Conservation (phyloP, 1,140 invertebrate genomes). For the Zaprionus taronus region DNA sequence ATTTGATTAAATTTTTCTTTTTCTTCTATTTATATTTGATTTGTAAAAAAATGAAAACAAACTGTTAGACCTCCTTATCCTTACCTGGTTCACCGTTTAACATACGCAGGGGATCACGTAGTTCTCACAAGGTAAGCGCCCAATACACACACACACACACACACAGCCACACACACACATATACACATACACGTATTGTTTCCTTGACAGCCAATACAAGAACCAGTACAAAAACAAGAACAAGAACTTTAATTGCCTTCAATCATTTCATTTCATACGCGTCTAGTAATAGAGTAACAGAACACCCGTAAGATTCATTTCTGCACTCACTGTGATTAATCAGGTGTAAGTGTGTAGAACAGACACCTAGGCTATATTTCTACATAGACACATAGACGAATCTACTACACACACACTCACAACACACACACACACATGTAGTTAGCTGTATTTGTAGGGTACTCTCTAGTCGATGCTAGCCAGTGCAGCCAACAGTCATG, state of each 20-base stretch:
- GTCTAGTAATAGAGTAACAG: conserved; percentile 18
- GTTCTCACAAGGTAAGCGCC: conserved; percentile 93
- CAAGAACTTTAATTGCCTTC: conserved; percentile 23
- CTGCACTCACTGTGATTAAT: not conserved
- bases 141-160: conserved; percentile 62
- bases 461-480: not conserved
- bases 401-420: not conserved
- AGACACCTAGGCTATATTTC: not conserved
- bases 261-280: conserved; percentile 37
- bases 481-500: not conserved
- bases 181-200: conserved; percentile 45
- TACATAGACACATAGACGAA: not conserved
- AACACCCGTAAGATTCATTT: not conserved
- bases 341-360: not conserved
- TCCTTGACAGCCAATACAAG: conserved; percentile 41
- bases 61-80: conserved; percentile 95
- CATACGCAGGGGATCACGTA: conserved; percentile 93
- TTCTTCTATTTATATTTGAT: conserved; percentile 81
- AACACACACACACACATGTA: not conserved
- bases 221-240: conserved; percentile 35
- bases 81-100: conserved; percentile 98
- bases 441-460: conserved; percentile 12
- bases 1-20: conserved; percentile 81
- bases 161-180: conserved; percentile 39
- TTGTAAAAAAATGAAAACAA: conserved; percentile 73